Conservation (phyloP, 1,140 invertebrate genomes). For the Euura lappo region DNA sequence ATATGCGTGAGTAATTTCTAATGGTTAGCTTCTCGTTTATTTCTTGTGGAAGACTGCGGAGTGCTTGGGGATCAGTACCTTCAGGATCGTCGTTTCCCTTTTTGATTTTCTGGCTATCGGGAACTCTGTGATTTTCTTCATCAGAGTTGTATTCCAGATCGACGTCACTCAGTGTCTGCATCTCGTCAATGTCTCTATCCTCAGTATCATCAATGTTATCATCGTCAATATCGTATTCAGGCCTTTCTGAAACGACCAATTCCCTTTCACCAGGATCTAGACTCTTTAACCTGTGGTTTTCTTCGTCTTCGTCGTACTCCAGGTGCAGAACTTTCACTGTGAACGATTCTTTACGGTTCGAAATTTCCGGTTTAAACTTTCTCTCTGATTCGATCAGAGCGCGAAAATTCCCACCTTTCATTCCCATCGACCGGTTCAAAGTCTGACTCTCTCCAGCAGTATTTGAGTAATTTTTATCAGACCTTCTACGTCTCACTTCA, state of each 20-base stretch:
- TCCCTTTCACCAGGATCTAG: slow-evolving; percentile 10
- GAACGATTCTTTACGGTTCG: not conserved
- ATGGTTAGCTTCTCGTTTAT: not conserved
- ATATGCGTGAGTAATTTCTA: not conserved
- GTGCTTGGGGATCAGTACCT: not conserved
- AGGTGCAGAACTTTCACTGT: not conserved
- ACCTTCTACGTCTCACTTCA: not conserved
- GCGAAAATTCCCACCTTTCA: not conserved
- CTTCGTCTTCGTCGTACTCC: slow-evolving; percentile 7
- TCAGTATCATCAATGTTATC: not conserved
- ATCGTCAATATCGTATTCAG: slow-evolving; percentile 4
- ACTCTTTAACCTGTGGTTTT: slow-evolving; percentile 2
- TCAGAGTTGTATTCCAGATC: not conserved
- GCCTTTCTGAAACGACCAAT: slow-evolving; percentile 16
- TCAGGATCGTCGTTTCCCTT: slow-evolving; percentile 8
- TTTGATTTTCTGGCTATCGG: too few relatives aligned
- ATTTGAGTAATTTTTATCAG: too few relatives aligned
- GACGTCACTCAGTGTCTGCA: not conserved
- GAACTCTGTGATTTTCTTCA: slow-evolving; percentile 8
- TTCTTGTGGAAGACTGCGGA: not conserved
- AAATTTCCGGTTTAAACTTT: too few relatives aligned
- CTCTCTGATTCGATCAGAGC: not conserved
- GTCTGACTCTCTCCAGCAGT: not conserved
- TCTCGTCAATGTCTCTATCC: not conserved
- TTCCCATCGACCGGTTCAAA: not conserved